Conservation (phyloP, 2,113 vertebrate species). For the Poeciliopsis occidentalis region DNA sequence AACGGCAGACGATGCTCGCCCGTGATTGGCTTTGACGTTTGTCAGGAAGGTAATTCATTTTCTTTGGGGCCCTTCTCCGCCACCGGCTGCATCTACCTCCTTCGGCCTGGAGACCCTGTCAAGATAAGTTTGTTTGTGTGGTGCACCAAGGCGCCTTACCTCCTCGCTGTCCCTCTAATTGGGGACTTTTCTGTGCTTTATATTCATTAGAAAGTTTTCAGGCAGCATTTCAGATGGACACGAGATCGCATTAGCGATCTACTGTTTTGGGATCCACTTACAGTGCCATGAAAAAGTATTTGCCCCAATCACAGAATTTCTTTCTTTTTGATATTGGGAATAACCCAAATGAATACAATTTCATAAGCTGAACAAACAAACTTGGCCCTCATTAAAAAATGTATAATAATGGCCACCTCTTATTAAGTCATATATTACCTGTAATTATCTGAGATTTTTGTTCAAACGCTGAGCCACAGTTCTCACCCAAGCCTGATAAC, state of each 20-base stretch:
- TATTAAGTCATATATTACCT: too few relatives aligned
- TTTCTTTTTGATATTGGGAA: too few relatives aligned
- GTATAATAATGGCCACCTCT: too few relatives aligned
- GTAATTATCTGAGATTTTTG: neutral
- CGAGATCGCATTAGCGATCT: slow-evolving; percentile 72
- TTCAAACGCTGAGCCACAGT: neutral
- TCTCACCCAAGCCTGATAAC: too few relatives aligned
- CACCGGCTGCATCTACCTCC: slow-evolving; percentile 45
- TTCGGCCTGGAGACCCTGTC: slow-evolving; percentile 75
- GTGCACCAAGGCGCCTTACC: slow-evolving; percentile 70
- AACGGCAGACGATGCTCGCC: slow-evolving; percentile 75
- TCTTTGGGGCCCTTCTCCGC: slow-evolving; percentile 65
- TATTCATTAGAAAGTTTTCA: slow-evolving; percentile 87
- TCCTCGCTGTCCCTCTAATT: slow-evolving; percentile 82
- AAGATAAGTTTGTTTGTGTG: slow-evolving; percentile 88
- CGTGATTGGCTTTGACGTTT: slow-evolving; percentile 90
- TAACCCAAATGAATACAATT: neutral
- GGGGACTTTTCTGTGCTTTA: slow-evolving; percentile 81
- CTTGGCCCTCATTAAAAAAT: neutral
- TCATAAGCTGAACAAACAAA: neutral
- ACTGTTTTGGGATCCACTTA: slow-evolving; percentile 6
- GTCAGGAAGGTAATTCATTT: slow-evolving; percentile 93
- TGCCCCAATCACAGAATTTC: neutral
- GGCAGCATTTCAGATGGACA: slow-evolving; percentile 79
- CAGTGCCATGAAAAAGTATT: neutral